Conservation (phyloP, 2,797 vertebrate species). For the Danio jaintianensis region DNA sequence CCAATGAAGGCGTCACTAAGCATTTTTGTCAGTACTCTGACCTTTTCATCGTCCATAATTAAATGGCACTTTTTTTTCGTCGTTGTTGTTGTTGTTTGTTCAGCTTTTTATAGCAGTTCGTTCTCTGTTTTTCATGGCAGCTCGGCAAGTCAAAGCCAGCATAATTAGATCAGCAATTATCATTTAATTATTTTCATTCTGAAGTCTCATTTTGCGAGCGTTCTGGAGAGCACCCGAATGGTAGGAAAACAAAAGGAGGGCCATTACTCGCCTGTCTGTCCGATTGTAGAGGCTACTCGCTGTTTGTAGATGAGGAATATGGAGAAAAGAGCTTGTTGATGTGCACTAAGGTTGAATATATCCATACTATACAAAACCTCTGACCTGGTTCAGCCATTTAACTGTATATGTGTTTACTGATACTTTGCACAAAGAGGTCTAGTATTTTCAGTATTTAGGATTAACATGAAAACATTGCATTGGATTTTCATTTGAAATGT, state of each 20-base stretch:
- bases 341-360: background rate
- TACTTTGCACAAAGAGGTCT: background rate
- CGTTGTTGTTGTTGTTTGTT: conserved; percentile 71
- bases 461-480: too few species aligned
- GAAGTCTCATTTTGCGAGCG: conserved; percentile 81
- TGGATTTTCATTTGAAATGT: too few species aligned
- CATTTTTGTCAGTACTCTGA: conserved; percentile 84
- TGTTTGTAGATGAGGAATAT: conserved; percentile 79
- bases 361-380: conserved; percentile 4
- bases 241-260: conserved; percentile 78
- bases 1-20: conserved; percentile 75
- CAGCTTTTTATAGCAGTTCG: conserved; percentile 70
- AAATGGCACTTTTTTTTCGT: conserved; percentile 81
- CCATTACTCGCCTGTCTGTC: conserved; percentile 79
- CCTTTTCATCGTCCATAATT: conserved; percentile 83
- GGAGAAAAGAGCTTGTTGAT: conserved; percentile 80
- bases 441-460: background rate
- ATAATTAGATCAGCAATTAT: conserved; percentile 88
- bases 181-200: conserved; percentile 86
- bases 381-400: background rate
- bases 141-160: conserved; percentile 81
- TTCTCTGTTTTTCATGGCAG: conserved; percentile 74
- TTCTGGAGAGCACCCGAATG: conserved; percentile 80
- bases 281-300: conserved; percentile 75
- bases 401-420: background rate